Evolutionary conservation across 1,140 invertebrate genomes (phyloP).

Genomic region (Cotesia typhae): DNA sequence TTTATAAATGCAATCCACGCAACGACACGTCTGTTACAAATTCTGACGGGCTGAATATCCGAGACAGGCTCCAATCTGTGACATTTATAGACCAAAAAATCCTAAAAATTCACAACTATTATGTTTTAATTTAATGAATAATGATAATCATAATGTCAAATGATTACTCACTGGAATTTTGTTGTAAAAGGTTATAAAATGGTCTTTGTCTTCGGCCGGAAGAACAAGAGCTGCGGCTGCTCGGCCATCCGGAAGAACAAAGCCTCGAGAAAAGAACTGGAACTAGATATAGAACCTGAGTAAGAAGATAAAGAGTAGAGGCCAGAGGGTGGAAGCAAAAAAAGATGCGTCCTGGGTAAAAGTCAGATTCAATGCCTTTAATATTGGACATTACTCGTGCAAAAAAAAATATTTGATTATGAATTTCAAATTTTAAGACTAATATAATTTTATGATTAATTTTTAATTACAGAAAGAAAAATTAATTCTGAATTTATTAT

Average conservation of each 20-base stretch:
- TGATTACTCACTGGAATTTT: constrained; percentile 6
- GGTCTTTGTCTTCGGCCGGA: not conserved
- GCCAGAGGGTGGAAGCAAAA: too few species aligned
- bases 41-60: constrained; percentile 10
- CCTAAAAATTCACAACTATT: not conserved
- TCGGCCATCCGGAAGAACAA: constrained; percentile 16
- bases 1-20: constrained; percentile 37
- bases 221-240: not conserved
- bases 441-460: too few species aligned
- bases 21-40: constrained; percentile 15
- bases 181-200: not conserved
- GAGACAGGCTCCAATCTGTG: not conserved
- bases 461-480: too few species aligned
- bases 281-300: not conserved
- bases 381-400: too few species aligned
- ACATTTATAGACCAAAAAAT: not conserved
- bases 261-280: not conserved
- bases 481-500: too few species aligned
- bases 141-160: too few species aligned
- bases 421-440: too few species aligned
- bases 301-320: not conserved
- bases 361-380: too few species aligned
- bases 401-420: too few species aligned
- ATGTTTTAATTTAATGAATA: too few species aligned
- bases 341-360: too few species aligned